Evolutionary conservation across 1,140 invertebrate genomes (phyloP).

Genomic region (Amphibalanus amphitrite): DNA sequence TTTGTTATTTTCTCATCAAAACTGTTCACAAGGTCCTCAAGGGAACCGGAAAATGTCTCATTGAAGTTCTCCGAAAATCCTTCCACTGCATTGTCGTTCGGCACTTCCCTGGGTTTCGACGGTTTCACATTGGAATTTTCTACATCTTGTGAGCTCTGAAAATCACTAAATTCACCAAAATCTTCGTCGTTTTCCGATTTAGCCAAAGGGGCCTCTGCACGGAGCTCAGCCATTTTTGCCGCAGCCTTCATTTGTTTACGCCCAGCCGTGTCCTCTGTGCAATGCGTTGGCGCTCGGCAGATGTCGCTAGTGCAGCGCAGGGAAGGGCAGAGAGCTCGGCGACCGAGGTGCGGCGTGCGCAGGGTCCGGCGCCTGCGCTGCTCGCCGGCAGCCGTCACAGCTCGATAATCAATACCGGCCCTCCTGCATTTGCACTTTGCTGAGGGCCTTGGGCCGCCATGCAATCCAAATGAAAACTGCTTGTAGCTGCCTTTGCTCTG

Average conservation of each 20-base stretch:
- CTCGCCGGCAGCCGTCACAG: too few species aligned
- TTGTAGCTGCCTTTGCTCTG: too few species aligned
- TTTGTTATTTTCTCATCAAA: constrained; percentile 99
- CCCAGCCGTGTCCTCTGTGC: constrained; percentile 13
- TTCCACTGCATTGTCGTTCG: constrained; percentile 22
- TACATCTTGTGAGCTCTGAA: constrained; percentile 35
- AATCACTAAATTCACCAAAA: constrained; percentile 36
- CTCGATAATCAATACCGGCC: too few species aligned
- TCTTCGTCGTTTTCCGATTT: constrained; percentile 70
- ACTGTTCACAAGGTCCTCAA: constrained; percentile 95
- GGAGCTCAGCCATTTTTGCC: constrained; percentile 71
- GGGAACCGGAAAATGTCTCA: constrained; percentile 78
- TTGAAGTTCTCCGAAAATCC: constrained; percentile 51
- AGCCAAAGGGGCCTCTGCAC: constrained; percentile 88
- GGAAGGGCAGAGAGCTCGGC: too few species aligned
- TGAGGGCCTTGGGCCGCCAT: too few species aligned
- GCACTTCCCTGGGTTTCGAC: constrained; percentile 29
- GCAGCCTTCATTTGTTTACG: constrained; percentile 20
- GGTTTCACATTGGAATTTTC: constrained; percentile 28
- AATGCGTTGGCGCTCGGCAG: too few species aligned
- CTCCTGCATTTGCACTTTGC: too few species aligned
- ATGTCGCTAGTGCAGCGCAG: too few species aligned
- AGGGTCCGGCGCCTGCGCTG: too few species aligned
- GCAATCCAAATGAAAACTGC: too few species aligned
- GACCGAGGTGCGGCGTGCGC: too few species aligned